Percentiles rank a stretch among this genome's conserved stretches.
These are phyloP conservation scores for Eupithecia dodoneata DNA, from an alignment of 2,888 invertebrate species.

Conservation along the genomic window DNA sequence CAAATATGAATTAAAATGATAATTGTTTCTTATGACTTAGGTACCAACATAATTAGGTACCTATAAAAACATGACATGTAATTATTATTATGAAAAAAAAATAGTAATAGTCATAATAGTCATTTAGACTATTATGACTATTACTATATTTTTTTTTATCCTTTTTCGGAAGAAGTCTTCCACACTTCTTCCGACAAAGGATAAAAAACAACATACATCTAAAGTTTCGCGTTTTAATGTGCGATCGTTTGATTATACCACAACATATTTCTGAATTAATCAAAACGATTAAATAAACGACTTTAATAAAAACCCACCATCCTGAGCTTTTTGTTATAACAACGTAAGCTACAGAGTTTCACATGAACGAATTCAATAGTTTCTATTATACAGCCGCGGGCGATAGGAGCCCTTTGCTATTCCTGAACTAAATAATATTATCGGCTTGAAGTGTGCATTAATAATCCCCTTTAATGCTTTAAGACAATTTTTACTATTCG, in stretches of 20 bases:
- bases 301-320: neutral
- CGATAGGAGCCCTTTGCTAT: constrained; percentile 56
- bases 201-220: neutral
- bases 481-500: neutral
- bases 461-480: neutral
- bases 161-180: neutral
- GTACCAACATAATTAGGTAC: too few species aligned
- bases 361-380: constrained; percentile 63
- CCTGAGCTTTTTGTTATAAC: constrained; percentile 22
- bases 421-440: constrained; percentile 59
- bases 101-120: too few species aligned
- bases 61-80: too few species aligned
- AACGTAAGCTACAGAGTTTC: constrained; percentile 49
- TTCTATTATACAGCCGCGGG: constrained; percentile 49
- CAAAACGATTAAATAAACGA: neutral
- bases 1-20: too few species aligned
- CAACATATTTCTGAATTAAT: neutral
- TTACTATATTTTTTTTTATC: neutral
- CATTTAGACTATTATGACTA: too few species aligned
- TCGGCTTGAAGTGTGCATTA: constrained; percentile 45
- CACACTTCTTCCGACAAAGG: too few species aligned
- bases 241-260: neutral
- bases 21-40: too few species aligned
- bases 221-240: neutral
- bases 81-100: too few species aligned